Conservation (phyloP, 2,797 vertebrate genomes). For the Oceanodroma leucorhoa region DNA sequence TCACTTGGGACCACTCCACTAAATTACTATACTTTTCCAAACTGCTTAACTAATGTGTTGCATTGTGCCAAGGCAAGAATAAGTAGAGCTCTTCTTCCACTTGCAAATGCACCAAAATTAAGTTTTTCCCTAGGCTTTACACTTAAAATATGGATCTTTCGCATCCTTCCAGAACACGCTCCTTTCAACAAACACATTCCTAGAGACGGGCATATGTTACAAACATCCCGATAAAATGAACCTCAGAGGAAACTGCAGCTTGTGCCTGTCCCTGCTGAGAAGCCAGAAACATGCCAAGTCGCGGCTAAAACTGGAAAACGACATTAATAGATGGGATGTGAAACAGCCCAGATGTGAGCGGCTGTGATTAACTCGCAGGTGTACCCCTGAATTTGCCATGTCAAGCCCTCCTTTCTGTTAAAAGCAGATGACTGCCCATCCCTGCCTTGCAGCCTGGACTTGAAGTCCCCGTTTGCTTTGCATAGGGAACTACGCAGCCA, state of each 20-base stretch:
- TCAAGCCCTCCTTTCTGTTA: neutral
- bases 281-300: neutral
- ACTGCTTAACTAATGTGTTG: neutral
- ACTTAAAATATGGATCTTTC: conserved; percentile 16
- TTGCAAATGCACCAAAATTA: conserved; percentile 32
- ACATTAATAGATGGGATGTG: neutral
- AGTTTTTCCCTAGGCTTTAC: neutral
- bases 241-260: neutral
- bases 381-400: accelerated
- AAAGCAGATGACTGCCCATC: neutral
- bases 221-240: neutral
- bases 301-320: neutral
- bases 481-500: neutral
- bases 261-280: conserved; percentile 10
- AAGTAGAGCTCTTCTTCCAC: neutral
- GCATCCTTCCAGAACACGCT: conserved; percentile 27
- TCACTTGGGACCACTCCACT: neutral
- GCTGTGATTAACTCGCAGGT: accelerated
- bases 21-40: neutral
- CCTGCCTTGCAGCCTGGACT: neutral
- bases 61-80: neutral
- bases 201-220: conserved; percentile 15
- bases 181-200: conserved; percentile 14
- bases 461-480: neutral
- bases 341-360: neutral